Base-by-base conservation (phyloP, 2,888 invertebrate genomes). In the Perdita meconis region DNA sequence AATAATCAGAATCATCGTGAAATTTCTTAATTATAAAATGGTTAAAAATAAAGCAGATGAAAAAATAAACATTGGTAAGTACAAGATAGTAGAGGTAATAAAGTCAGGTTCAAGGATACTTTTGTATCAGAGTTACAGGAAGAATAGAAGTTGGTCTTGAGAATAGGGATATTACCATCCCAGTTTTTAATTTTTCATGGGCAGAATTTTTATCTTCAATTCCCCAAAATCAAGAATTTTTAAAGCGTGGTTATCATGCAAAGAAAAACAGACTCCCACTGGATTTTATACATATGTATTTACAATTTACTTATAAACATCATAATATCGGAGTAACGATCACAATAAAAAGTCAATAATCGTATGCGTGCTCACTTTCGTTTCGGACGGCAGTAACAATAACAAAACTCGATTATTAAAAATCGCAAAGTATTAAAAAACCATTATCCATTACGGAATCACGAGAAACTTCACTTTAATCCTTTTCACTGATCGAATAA, bases 101-200 rank as follows among this genome's bases (percentile, higher is more conserved):
- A 89, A 84, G 87, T 89, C 88, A 88, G 83, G 84, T 84, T 78
- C 80, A 80, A 82, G 86, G 89, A 89, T 89, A 88, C 83, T 89
- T 88, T 89, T 84, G 85, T 88, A 88, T 78, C 87, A 88, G 89
- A 83, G 71, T 63, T 82, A 51, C 86, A 89, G 85, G 72, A 89
- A 56, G 42, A 30, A n/a, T 16, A 83, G 86, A 80, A 86, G 80
- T 57, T 79, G 12, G 53, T 38, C 38, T 13, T 36, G n/a, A n/a
- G 12, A 22, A 24, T 42, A 38, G 26, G 53, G 51, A 63, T 70
- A 56, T 38, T n/a, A 69, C 75, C 6, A 6, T 6, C 2, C 2
- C 2, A 30, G 3, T 30, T 30, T 30, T 30, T 4, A 30, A 30
- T 2, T 6, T 30, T 6, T 30, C 6, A 30, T 30, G 6, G 30